Evolutionary conservation across 2,888 invertebrate species (phyloP), one percentile per base, ranked within the genome.

Genomic region (Peribatodes rhomboidaria): DNA sequence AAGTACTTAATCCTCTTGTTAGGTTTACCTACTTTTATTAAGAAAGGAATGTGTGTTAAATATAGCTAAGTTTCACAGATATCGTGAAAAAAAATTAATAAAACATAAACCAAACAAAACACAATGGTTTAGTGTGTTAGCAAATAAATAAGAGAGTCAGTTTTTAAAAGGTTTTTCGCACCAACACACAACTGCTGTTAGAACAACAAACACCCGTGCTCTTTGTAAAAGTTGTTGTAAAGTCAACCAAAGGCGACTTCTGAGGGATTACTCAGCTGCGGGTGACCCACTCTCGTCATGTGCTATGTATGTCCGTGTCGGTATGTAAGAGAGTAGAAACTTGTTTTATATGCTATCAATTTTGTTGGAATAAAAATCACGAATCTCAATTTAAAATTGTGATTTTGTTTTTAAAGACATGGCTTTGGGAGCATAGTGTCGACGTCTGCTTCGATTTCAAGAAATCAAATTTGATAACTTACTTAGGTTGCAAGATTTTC

Each of bases 161-260:
- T 44, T 68, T 50, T 20, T n/a, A 6, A 7, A 35, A 50, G 50
- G 33, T 49, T 37, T 58, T 62, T 37, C 20, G 41, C 68, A 53
- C 41, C 22, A 59, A 14, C 53, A 31, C 10, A 18, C 14, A 33
- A n/a, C n/a, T n/a, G n/a, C n/a, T n/a, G 54, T 65, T 65, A 35
- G 44, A 55, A 49, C 60, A 62, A 62, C 64, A 59, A 59, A 59
- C 58, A 49, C 9, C 56, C 61, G 37, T 66, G 64, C 69, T 65
- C 70, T 70, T 69, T 69, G 68, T 69, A 61, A 65, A 68, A 70
- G 69, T 70, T 67, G 65, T 27, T 56, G 67, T 63, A 63, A 72
- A 70, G 72, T 72, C 62, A 57, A 58, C 59, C 68, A 62, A 68
- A 72, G 63, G 68, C 70, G 20, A 39, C 35, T 61, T 37, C 49